Evolutionary conservation across 1,140 invertebrate genomes (phyloP), one percentile per base, ranked within the genome.

Genomic region (Gryon sp.): DNA sequence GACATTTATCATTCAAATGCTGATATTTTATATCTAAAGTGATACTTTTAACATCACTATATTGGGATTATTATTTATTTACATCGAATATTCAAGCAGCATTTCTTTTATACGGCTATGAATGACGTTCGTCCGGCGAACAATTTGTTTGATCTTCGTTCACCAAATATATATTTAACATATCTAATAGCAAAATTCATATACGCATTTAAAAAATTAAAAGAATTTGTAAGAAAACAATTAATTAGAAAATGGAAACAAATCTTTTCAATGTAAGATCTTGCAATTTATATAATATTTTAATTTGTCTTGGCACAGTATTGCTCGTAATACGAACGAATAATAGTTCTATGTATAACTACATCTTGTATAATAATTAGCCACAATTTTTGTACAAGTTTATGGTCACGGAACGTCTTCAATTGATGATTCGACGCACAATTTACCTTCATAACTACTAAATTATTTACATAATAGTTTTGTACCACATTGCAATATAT

Each of bases 111-210:
- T 76, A 76, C 70, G 73, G 65, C 52, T 60, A 22, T 59, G 36
- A 48, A 32, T 60, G 60, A 52, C 60, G 70, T 69, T 76, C 63
- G 63, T 63, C 63, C 63, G 73, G 73, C 73, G 73, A 76, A 76
- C 73, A 62, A 63, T 69, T 76, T 7, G 48, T 68, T 62, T 55
- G 16, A 30, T 62, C 50, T 18, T 2, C 50, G 41, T 76, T 69
- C 57, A 63, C 50, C 50, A n/a, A n/a, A n/a, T n/a, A n/a, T n/a
- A n/a, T n/a, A n/a, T n/a, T n/a, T n/a, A n/a, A n/a, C n/a, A n/a
- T n/a, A n/a, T n/a, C n/a, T n/a, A n/a, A n/a, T n/a, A n/a, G n/a
- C n/a, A n/a, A n/a, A n/a, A n/a, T n/a, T n/a, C n/a, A n/a, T n/a
- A n/a, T n/a, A n/a, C n/a, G n/a, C n/a, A n/a, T n/a, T n/a, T n/a